Evolutionary conservation across 2,113 vertebrate species (phyloP), one percentile per base, ranked within the genome.

Genomic region (Silurus glanis): DNA sequence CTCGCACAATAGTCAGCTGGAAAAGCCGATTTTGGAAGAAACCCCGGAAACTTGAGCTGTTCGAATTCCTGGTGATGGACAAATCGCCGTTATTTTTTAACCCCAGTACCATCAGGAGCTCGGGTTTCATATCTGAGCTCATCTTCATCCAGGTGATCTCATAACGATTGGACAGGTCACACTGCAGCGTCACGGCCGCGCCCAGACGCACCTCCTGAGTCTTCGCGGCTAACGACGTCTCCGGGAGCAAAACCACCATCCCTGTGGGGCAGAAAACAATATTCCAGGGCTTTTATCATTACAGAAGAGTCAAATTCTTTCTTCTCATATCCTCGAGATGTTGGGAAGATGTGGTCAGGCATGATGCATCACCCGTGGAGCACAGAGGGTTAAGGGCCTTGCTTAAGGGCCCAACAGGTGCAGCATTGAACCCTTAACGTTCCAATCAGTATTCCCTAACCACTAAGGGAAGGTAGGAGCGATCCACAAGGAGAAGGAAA

Each of bases 71-170:
- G 7, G 59, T 53, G 37, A 88, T 25, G 17, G 80, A 71, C 13
- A 89, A 25, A 10, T 59, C 28, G 3, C 83, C 86, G 9, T 74
- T 67, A 37, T 58, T 75, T 69, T 87, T 87, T n/a, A 80, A 64
- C 9, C 62, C 69, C 67, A 82, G 64, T 4, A 75, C 66, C 64
- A 89, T 83, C 25, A 85, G 56, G 28, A 66, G n/a, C 25, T 72
- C 12, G 3, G 58, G 86, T 17, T 17, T 75, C 8, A 6, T 71
- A 17, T 86, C 86, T 0, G 10, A 13, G 66, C 67, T 80, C 16
- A 88, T 84, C 86, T 58, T 87, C 53, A 89, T n/a, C 84, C 86
- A 89, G 81, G 84, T 72, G 49, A 86, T 88, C 5, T 86, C 66
- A 75, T 83, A 58, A 80, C 81, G 87, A 28, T 80, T 64, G 3